Evolutionary conservation across 2,888 invertebrate species (phyloP).

Genomic region (Nomada goodeniana): DNA sequence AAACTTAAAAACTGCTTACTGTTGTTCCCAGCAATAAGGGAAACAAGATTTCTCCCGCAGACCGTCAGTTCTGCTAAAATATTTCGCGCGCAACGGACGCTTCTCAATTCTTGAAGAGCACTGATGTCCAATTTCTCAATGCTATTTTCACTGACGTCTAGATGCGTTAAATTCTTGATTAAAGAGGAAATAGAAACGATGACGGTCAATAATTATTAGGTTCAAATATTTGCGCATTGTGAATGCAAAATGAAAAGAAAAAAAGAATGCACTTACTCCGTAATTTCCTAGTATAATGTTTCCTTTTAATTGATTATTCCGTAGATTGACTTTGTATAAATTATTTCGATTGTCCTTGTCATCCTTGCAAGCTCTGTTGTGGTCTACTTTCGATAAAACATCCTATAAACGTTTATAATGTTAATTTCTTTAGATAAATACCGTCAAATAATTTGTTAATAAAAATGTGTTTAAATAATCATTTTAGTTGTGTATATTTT

Average conservation of each 20-base stretch:
- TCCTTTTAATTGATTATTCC: constrained; percentile 92
- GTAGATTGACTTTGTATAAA: constrained; percentile 90
- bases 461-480: neutral
- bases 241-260: neutral
- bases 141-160: constrained; percentile 93
- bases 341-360: constrained; percentile 77
- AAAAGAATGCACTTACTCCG: constrained; percentile 87
- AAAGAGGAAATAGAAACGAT: constrained; percentile 39
- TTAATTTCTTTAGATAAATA: neutral
- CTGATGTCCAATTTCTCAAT: constrained; percentile 93
- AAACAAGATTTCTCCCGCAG: constrained; percentile 91
- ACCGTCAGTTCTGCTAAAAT: constrained; percentile 90
- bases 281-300: constrained; percentile 94
- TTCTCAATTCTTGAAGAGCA: constrained; percentile 91
- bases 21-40: constrained; percentile 92
- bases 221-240: neutral
- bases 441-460: neutral
- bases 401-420: constrained; percentile 65
- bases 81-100: constrained; percentile 92
- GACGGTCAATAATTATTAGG: constrained; percentile 26
- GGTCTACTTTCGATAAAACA: constrained; percentile 75
- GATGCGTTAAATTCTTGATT: constrained; percentile 90
- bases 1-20: constrained; percentile 85
- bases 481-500: neutral
- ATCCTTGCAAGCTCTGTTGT: constrained; percentile 75